Evolutionary conservation across 1,140 invertebrate genomes (phyloP).

Genomic region (Drosophila paulistorum): DNA sequence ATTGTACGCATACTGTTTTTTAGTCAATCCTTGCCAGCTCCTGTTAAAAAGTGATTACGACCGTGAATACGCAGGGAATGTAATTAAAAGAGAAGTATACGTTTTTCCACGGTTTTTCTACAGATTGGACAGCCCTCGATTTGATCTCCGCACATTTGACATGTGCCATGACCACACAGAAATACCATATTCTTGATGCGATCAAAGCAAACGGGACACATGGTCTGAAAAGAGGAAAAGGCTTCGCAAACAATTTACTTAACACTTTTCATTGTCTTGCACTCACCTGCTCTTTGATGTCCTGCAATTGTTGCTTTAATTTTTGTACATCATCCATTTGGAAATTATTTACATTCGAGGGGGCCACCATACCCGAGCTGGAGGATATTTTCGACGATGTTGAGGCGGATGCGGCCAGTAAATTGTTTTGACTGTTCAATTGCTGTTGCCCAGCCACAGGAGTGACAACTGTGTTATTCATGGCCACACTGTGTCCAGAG

Average conservation of each 20-base stretch:
- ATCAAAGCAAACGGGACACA: conserved; percentile 99
- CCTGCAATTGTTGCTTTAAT: conserved; percentile 97
- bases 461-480: conserved; percentile 80
- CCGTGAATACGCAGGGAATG: conserved; percentile 42
- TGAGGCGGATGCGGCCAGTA: conserved; percentile 55
- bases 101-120: conserved; percentile 96
- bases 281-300: conserved; percentile 97
- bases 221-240: conserved; percentile 88
- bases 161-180: conserved; percentile 98
- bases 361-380: conserved; percentile 55
- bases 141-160: conserved; percentile 98
- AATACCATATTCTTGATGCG: conserved; percentile 99
- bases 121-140: conserved; percentile 99
- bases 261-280: background rate
- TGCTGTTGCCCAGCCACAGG: conserved; percentile 70
- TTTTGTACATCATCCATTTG: conserved; percentile 93
- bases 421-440: conserved; percentile 73
- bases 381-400: conserved; percentile 48
- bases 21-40: conserved; percentile 25
- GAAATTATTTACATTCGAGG: conserved; percentile 81
- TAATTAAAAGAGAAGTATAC: conserved; percentile 93
- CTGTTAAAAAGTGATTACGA: conserved; percentile 49
- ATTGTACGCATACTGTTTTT: conserved; percentile 23
- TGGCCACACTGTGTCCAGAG: conserved; percentile 72
- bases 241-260: background rate